These are phyloP conservation scores for Drosophila macrospina DNA, from an alignment of 2,888 invertebrate species.

Conservation along the genomic window DNA sequence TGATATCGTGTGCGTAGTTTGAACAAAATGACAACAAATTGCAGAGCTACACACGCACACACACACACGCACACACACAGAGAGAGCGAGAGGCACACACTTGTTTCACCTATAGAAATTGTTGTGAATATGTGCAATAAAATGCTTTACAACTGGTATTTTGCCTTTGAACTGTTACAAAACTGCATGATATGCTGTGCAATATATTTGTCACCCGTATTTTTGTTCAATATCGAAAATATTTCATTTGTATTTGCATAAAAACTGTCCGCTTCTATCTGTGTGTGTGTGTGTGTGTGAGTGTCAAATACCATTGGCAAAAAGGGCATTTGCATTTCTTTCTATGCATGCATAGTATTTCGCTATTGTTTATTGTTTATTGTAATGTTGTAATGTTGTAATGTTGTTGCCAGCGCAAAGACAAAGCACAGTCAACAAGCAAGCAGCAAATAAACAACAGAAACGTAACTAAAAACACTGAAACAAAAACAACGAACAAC, in stretches of 20 bases:
- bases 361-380: constrained; percentile 52
- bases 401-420: constrained; percentile 33
- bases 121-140: constrained; percentile 48
- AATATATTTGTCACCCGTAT: constrained; percentile 68
- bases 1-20: constrained; percentile 32
- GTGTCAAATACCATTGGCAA: constrained; percentile 31
- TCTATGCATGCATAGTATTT: constrained; percentile 47
- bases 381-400: constrained; percentile 46
- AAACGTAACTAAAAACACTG: constrained; percentile 11
- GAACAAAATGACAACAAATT: constrained; percentile 34
- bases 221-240: constrained; percentile 37
- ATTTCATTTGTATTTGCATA: constrained; percentile 39
- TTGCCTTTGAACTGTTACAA: constrained; percentile 58
- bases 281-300: too few species aligned
- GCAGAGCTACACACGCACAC: not conserved
- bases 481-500: too few species aligned
- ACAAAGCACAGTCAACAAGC: constrained; percentile 44
- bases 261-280: constrained; percentile 24
- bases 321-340: constrained; percentile 52
- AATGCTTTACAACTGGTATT: constrained; percentile 44
- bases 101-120: constrained; percentile 29
- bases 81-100: too few species aligned
- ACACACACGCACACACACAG: constrained; percentile 16
- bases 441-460: constrained; percentile 14
- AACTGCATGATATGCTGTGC: constrained; percentile 60